Conservation (phyloP, 2,888 invertebrate genomes). For the Eurois occulta region DNA sequence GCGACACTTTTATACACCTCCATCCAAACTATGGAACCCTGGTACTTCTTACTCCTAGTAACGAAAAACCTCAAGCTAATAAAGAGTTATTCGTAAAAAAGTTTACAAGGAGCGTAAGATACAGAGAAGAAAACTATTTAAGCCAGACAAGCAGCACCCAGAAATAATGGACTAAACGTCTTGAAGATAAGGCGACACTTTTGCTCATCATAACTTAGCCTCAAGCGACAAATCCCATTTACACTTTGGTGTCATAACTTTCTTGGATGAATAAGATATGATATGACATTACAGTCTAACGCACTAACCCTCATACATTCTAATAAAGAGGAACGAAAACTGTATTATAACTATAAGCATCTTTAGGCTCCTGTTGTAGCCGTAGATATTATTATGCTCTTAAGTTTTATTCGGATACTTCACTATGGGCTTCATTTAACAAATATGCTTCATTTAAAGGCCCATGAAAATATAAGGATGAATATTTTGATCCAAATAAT, state of each 20-base stretch:
- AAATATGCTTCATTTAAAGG: not conserved
- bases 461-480: not conserved
- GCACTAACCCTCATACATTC: constrained; percentile 48
- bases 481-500: not conserved
- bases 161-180: constrained; percentile 30
- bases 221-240: constrained; percentile 63
- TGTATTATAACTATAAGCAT: constrained; percentile 18
- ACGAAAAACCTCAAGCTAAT: not conserved
- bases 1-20: not conserved
- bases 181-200: constrained; percentile 32
- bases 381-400: not conserved
- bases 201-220: constrained; percentile 58
- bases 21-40: constrained; percentile 7
- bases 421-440: too few relatives aligned
- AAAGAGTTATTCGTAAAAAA: not conserved
- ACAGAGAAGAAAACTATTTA: not conserved
- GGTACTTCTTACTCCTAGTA: not conserved
- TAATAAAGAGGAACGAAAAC: constrained; percentile 36
- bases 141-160: constrained; percentile 1
- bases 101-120: not conserved
- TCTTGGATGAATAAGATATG: constrained; percentile 58
- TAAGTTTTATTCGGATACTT: constrained; percentile 1
- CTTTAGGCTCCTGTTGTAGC: not conserved
- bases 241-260: constrained; percentile 62
- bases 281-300: constrained; percentile 43